Percentiles rank a stretch among this genome's conserved stretches.
Conservation (phyloP, 92 coral and sea anemone genomes). For the Umimayanthus chanpuru region DNA sequence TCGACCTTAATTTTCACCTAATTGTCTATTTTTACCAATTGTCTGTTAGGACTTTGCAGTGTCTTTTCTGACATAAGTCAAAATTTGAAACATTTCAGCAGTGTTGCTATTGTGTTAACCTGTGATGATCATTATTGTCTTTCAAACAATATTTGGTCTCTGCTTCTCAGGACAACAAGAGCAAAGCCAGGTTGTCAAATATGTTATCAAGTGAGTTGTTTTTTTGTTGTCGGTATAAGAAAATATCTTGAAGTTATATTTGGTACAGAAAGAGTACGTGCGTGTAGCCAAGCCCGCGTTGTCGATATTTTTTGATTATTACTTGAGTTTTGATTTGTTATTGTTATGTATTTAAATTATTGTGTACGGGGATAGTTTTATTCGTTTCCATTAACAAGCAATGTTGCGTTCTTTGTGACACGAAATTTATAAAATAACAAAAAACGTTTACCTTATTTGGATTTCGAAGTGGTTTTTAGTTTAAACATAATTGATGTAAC, state of each 20-base stretch:
- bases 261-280: not conserved
- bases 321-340: not conserved
- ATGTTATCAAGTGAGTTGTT: constrained; percentile 54
- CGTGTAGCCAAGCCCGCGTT: not conserved
- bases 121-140: too few species aligned
- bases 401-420: too few species aligned
- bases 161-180: constrained; percentile 50
- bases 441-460: too few species aligned
- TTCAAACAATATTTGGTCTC: constrained; percentile 2
- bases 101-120: not conserved
- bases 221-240: not conserved
- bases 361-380: too few species aligned
- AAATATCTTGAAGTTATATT: not conserved
- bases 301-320: too few species aligned
- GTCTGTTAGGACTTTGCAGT: not conserved
- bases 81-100: not conserved
- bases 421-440: too few species aligned
- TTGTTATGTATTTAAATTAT: too few species aligned
- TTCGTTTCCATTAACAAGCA: too few species aligned
- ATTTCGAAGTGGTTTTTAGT: too few species aligned
- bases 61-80: too few species aligned
- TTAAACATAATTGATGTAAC: too few species aligned
- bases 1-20: not conserved
- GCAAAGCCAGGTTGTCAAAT: constrained; percentile 55
- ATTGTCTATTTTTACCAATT: too few species aligned